Evolutionary conservation across 2,113 vertebrate genomes (phyloP).

Genomic region (Anhinga anhinga): DNA sequence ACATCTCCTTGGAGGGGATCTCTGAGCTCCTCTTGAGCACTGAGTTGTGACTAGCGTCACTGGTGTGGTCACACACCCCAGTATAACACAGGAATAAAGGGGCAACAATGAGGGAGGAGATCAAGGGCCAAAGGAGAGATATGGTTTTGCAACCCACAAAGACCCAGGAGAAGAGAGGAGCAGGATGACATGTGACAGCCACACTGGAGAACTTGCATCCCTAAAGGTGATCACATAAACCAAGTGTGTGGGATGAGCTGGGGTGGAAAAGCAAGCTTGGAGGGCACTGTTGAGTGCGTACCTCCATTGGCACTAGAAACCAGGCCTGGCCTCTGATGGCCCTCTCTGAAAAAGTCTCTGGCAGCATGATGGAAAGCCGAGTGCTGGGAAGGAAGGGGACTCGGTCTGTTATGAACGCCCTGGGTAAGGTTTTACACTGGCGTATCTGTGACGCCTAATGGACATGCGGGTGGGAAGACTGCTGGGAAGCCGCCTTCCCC

Average conservation of each 20-base stretch:
- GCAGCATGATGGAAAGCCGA: neutral
- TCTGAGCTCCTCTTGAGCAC: neutral
- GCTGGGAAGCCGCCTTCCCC: neutral
- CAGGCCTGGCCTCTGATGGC: neutral
- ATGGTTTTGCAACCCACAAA: neutral
- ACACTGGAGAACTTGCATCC: neutral
- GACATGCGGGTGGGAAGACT: rapidly evolving
- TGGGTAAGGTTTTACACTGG: neutral
- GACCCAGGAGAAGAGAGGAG: neutral
- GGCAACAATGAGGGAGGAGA: neutral
- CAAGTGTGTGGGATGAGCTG: neutral
- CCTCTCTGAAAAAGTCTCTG: neutral
- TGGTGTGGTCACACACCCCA: neutral
- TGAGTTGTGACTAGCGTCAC: neutral
- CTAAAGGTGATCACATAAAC: neutral
- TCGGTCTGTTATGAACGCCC: neutral
- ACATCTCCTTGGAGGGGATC: neutral
- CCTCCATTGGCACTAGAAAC: neutral
- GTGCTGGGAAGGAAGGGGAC: neutral
- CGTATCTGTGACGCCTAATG: neutral
- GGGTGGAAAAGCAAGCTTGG: neutral
- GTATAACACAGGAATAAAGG: neutral
- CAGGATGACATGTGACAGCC: rapidly evolving
- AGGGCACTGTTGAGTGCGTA: neutral
- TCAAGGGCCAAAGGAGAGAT: neutral